phyloP scores from a whole-genome alignment of 2,888 invertebrate species.

The Drosophila percnosoma region DNA sequence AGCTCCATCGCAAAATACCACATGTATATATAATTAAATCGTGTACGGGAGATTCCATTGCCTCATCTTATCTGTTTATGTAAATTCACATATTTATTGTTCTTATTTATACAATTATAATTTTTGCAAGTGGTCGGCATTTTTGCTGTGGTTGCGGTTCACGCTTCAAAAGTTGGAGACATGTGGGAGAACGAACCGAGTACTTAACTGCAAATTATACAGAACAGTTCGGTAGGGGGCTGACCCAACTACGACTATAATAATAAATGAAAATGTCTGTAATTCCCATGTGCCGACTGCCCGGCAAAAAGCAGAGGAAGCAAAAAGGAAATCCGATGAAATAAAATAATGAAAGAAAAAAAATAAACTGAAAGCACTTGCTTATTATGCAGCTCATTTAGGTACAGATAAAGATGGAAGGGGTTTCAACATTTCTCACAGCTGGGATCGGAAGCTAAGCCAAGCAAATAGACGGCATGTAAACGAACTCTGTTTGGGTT shows the following conservation, averaged over 20 bases:
- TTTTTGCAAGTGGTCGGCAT: constrained; percentile 60
- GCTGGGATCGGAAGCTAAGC: constrained; percentile 68
- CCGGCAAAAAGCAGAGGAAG: constrained; percentile 12
- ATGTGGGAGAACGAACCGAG: constrained; percentile 58
- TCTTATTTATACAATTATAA: constrained; percentile 41
- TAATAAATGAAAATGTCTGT: constrained; percentile 78
- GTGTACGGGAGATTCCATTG: constrained; percentile 41
- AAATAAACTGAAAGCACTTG: constrained; percentile 51
- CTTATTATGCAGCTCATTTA: constrained; percentile 76
- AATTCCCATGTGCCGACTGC: constrained; percentile 69
- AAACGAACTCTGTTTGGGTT: constrained; percentile 62
- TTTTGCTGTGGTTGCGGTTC: constrained; percentile 25
- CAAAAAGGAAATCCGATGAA: constrained; percentile 12
- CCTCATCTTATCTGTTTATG: constrained; percentile 49
- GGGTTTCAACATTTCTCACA: constrained; percentile 50
- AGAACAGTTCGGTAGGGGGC: constrained; percentile 24
- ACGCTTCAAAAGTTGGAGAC: constrained; percentile 55
- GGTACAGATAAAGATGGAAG: not conserved
- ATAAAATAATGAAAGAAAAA: constrained; percentile 9
- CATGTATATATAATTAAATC: constrained; percentile 4
- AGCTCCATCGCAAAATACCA: constrained; percentile 17
- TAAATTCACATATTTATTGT: constrained; percentile 24
- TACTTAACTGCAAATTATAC: constrained; percentile 71
- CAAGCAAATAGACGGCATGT: constrained; percentile 67
- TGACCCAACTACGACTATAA: constrained; percentile 54